Evolutionary conservation across 1,140 invertebrate genomes (phyloP), one percentile per base, ranked within the genome.

Genomic region (Proales similis): DNA sequence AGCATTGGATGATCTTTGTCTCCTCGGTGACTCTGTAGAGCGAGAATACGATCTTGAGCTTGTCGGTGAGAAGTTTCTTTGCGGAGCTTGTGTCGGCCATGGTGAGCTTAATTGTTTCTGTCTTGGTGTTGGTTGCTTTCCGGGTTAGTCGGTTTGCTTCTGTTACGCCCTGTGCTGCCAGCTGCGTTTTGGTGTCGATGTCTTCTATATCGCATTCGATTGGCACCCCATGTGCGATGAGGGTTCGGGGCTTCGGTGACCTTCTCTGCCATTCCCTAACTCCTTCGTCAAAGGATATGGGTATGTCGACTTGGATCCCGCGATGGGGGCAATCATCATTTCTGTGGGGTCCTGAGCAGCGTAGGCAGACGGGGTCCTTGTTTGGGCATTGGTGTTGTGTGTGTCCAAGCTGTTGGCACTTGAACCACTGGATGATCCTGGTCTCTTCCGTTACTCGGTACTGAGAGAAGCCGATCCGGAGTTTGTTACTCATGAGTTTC

Each of bases 1-100:
- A 29, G 7, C 48, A 53, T 53, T 53, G 48, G 22, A 47, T 1
- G 19, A 47, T 47, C 46, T 53, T 36, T 53, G 38, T 22, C 20
- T 53, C 27, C 42, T 20, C 11, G 14, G 30, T 14, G 4, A 27
- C 17, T 33, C 42, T 53, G 22, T 7, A 38, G 22, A n/a, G 20
- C 12, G 24, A 47, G n/a, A 47, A 14, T 24, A 29, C 45, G 12
- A 47, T 12, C 5, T 5, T 47, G n/a, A 47, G 45, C 1, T 47
- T 24, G 19, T 47, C 30, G 19, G 2, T 9, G 26, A 47, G 0
- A 27, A 29, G 3, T 3, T 42, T 42, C 39, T 11, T 17, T 4
- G 3, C 4, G 14, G 39, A 42, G 39, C 22, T 4, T 17, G 11
- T 4, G 14, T n/a, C 39, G 3, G 22, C 3, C 3, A 42, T 42